Evolutionary conservation across 2,888 invertebrate genomes (phyloP).

Genomic region (Idaea straminata): DNA sequence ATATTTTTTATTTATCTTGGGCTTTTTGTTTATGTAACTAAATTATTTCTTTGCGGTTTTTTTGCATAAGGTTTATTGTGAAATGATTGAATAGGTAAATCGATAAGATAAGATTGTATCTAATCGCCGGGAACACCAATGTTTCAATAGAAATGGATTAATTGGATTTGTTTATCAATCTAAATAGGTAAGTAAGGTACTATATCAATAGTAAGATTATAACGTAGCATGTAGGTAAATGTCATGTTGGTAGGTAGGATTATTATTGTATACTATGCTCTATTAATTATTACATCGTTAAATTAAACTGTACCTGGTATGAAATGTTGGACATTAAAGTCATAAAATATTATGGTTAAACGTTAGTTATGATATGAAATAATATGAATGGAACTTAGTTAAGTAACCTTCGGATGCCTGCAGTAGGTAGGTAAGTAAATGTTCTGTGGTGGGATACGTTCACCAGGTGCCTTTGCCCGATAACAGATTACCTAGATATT

Average conservation of each 20-base stretch:
- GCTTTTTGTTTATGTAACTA: too few species aligned
- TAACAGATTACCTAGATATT: conserved; percentile 55
- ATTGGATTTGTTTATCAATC: not conserved
- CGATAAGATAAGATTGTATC: not conserved
- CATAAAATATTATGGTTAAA: too few species aligned
- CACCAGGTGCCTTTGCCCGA: conserved; percentile 65
- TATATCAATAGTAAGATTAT: not conserved
- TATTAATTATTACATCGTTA: too few species aligned
- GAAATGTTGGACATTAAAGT: too few species aligned
- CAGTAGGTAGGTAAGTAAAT: not conserved
- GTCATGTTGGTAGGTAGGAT: not conserved
- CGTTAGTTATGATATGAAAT: too few species aligned
- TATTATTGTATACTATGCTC: too few species aligned
- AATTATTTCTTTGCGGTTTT: not conserved
- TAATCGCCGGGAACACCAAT: not conserved
- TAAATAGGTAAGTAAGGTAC: not conserved
- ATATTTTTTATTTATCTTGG: too few species aligned
- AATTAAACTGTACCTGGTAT: too few species aligned
- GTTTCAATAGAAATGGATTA: not conserved
- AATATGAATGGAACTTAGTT: not conserved
- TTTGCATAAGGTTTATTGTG: not conserved
- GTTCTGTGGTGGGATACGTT: conserved; percentile 12
- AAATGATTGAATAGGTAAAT: not conserved
- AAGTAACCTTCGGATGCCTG: not conserved
- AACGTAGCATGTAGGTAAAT: not conserved